These are phyloP conservation scores for Rhinopithecus roxellana DNA, from an alignment of 2,113 vertebrate genomes.

Conservation along the genomic window DNA sequence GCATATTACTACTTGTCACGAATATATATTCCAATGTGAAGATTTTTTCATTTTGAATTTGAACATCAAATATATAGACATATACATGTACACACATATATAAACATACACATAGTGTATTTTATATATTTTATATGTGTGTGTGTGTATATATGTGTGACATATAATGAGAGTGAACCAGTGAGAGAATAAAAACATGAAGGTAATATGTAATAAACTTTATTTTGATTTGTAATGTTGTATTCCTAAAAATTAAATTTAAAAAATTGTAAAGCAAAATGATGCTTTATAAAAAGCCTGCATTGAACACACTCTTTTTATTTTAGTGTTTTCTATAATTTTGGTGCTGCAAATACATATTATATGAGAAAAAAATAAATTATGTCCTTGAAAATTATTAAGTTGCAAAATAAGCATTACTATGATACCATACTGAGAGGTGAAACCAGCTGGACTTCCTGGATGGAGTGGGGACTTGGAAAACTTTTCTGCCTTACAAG, in stretches of 20 bases:
- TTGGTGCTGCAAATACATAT: not conserved
- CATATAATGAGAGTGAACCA: not conserved
- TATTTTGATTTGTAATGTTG: not conserved
- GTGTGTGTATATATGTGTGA: not conserved
- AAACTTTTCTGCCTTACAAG: no score
- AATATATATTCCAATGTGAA: no score
- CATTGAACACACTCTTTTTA: not conserved
- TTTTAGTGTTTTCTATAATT: not conserved
- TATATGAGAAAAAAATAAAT: not conserved
- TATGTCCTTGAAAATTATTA: not conserved
- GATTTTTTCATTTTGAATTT: no score
- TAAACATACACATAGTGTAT: not conserved
- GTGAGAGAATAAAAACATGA: not conserved
- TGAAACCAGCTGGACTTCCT: no score
- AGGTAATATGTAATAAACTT: not conserved
- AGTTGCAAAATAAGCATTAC: not conserved
- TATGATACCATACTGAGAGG: not conserved
- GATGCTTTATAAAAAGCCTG: not conserved
- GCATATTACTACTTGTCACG: not conserved
- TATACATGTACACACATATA: not conserved
- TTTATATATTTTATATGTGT: no score
- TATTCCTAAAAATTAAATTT: not conserved
- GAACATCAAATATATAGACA: no score
- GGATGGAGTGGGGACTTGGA: no score
- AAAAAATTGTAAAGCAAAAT: not conserved